Percentiles rank a stretch among this genome's conserved stretches.
Evolutionary conservation across 2,888 invertebrate species (phyloP).

Genomic region (Miltochrista miniata): DNA sequence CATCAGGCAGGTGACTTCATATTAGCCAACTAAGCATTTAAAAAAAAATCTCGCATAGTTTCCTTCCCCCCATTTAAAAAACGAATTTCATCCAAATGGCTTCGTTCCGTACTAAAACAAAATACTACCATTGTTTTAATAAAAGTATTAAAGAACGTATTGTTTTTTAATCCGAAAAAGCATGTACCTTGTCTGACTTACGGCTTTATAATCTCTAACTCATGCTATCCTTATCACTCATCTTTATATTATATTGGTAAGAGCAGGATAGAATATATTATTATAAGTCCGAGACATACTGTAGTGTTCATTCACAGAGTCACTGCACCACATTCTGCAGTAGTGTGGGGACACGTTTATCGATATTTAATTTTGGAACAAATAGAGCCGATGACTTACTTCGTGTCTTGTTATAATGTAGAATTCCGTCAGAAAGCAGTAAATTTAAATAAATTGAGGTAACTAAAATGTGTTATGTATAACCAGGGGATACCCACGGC

Average conservation of each 20-base stretch:
- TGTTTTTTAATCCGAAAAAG: conserved; percentile 52
- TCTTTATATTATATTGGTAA: conserved; percentile 2
- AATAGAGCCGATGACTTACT: too few species aligned
- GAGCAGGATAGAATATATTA: conserved; percentile 42
- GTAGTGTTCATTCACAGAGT: conserved; percentile 76
- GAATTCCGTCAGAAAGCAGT: too few species aligned
- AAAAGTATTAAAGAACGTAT: conserved; percentile 15
- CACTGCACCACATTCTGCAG: conserved; percentile 75
- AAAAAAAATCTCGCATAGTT: too few species aligned
- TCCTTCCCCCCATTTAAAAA: neutral
- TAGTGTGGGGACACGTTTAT: conserved; percentile 52
- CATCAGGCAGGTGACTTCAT: too few species aligned
- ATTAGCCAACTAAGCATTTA: too few species aligned
- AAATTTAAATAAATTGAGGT: neutral
- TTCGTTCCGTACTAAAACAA: conserved; percentile 1
- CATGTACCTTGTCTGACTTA: conserved; percentile 51
- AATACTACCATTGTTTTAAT: conserved; percentile 3
- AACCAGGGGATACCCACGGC: too few species aligned
- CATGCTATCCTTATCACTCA: conserved; percentile 41
- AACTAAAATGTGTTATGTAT: neutral
- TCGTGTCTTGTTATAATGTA: too few species aligned
- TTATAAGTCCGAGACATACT: conserved; percentile 49
- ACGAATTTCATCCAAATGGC: neutral
- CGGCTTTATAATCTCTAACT: conserved; percentile 71
- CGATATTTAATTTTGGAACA: conserved; percentile 26